Base-by-base conservation (phyloP, 2,797 vertebrate genomes). In the Acrossocheilus fasciatus region DNA sequence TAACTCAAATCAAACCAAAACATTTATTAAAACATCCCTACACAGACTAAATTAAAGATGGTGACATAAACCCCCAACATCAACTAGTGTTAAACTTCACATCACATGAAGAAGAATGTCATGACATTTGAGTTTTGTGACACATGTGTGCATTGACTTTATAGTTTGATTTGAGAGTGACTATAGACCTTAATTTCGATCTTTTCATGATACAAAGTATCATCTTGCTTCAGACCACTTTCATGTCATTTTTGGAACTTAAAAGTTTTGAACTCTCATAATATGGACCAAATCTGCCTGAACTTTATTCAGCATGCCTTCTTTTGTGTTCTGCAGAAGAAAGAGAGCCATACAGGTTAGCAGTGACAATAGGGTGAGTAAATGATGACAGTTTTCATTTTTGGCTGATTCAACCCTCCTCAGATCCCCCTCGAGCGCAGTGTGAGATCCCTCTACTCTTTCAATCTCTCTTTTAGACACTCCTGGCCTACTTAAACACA, bases 401-500 rank as follows among this genome's bases (percentile, higher is more conserved):
- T 12, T 79, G 77, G n/a, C 77, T 64, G n/a, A n/a, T 79, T 82
- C 47, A 47, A 69, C 47, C 36, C 45, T 64, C 41, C 57, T 45
- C 20, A 20, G 77, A 2, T 39, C 23, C 59, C 72, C 41, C 62
- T 75, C 5, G 36, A 69, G 59, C 4, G 0, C n/a, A 50, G 72
- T 54, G 36, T 54, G 47, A 84, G 74, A 57, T 86, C 66, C 41
- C 4, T 83, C 64, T 26, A 69, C 43, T 73, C 79, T 83, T 20
- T 50, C 62, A 36, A 4, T 50, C 45, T 84, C n/a, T 81, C 75
- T 86, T 80, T 72, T 50, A 81, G 39, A 70, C 73, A 83, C 87
- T 74, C 7, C 72, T 93, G 93, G 87, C 93, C 93, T 95, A 94
- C 89, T 93, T 90, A 52, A 73, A 89, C 30, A 89, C 78, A 89